Evolutionary conservation across 2,113 vertebrate species (phyloP).

Genomic region (Columba janthina): DNA sequence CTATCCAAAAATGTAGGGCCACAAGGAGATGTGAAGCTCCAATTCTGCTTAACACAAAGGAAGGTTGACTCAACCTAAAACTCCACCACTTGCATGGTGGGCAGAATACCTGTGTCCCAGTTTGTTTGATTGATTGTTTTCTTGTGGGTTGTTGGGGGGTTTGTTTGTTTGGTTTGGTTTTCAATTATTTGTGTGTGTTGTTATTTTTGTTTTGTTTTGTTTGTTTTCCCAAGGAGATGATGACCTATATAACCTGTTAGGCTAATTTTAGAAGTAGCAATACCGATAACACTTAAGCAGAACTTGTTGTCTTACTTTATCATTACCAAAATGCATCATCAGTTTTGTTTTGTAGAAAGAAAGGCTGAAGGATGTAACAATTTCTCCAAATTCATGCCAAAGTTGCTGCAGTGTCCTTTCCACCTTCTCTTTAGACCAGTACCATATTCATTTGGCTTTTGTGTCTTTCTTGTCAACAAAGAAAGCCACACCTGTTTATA

Average conservation of each 20-base stretch:
- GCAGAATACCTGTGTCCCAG: accelerated
- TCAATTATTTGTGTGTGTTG: no score
- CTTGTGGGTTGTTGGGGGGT: no score
- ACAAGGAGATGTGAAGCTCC: neutral
- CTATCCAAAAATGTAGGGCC: neutral
- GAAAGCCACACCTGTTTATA: neutral
- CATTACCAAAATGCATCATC: neutral
- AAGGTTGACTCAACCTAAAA: neutral
- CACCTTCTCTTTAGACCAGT: neutral
- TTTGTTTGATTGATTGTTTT: neutral
- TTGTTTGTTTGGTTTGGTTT: no score
- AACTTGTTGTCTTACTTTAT: neutral
- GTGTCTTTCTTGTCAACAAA: neutral
- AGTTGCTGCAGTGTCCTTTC: neutral
- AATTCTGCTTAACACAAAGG: neutral
- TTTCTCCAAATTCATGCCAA: neutral
- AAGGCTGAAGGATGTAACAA: neutral
- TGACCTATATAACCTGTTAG: neutral
- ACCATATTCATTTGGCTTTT: neutral
- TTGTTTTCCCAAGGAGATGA: neutral
- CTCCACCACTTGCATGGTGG: neutral
- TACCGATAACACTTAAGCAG: neutral
- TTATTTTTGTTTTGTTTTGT: neutral
- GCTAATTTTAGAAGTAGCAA: neutral
- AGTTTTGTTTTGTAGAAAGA: neutral